Percentiles rank a stretch among this genome's conserved stretches.
Conservation (phyloP, 2,797 vertebrate genomes). For the Myiotriccus ornatus region DNA sequence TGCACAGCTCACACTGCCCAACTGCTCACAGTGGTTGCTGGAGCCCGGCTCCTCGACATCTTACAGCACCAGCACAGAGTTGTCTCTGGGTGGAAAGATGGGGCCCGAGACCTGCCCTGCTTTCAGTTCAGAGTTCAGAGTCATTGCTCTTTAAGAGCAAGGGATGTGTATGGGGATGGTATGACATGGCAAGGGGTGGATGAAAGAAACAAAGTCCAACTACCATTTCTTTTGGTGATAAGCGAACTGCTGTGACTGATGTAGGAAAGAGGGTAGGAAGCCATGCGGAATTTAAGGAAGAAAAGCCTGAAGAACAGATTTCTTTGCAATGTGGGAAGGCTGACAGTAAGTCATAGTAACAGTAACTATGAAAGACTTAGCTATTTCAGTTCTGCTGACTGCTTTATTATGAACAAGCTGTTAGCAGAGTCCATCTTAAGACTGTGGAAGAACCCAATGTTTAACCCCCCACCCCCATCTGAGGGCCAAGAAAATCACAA, state of each 20-base stretch:
- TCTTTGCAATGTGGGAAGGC: conserved; percentile 46
- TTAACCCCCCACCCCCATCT: neutral
- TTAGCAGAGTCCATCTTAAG: conserved; percentile 41
- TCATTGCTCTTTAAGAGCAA: neutral
- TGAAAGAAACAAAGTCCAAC: neutral
- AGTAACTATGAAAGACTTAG: conserved; percentile 57
- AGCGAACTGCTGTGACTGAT: neutral
- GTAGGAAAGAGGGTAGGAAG: neutral
- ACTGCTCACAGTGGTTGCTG: neutral
- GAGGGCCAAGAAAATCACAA: conserved; percentile 35
- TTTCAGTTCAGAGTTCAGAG: neutral
- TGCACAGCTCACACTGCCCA: neutral
- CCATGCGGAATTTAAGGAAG: neutral
- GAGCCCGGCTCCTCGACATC: accelerated
- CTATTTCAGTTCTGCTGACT: conserved; percentile 45
- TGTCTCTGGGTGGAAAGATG: neutral
- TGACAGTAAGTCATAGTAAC: conserved; percentile 61
- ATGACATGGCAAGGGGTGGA: neutral
- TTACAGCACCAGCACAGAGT: neutral
- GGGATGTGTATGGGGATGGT: neutral
- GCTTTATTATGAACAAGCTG: conserved; percentile 46
- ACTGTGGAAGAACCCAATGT: neutral
- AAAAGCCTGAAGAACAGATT: conserved; percentile 44
- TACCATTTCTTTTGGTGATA: neutral
- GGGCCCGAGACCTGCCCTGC: accelerated